Conservation (phyloP, 2,888 invertebrate genomes). For the Leptogaster cylindrica region DNA sequence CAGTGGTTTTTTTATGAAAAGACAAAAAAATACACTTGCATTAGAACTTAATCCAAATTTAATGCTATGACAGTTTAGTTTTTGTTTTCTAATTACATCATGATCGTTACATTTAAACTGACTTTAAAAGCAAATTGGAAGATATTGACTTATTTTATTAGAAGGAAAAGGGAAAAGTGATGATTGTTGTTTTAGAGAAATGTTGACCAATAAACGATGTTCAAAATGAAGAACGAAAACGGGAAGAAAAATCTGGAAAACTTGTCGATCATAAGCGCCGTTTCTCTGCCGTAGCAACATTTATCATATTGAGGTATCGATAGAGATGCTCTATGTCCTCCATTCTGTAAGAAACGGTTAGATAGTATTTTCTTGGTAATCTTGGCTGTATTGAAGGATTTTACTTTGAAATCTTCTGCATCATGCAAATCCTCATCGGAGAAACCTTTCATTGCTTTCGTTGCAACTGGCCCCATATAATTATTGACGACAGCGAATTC, state of each 20-base stretch:
- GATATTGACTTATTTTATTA: no score
- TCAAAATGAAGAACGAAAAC: constrained; percentile 87
- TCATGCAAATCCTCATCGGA: constrained; percentile 81
- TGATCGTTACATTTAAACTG: no score
- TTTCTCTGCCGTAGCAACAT: constrained; percentile 79
- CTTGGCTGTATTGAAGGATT: no score
- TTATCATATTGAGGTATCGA: constrained; percentile 82
- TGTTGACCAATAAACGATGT: constrained; percentile 89
- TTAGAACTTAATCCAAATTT: no score
- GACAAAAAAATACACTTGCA: no score
- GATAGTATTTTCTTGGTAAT: constrained; percentile 80
- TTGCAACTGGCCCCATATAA: constrained; percentile 83
- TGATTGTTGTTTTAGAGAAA: constrained; percentile 71
- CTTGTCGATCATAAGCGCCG: constrained; percentile 84
- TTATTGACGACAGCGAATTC: constrained; percentile 91
- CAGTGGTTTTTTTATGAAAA: no score
- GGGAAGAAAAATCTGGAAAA: constrained; percentile 89
- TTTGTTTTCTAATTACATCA: no score
- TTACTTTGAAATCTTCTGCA: constrained; percentile 79
- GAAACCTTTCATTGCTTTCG: constrained; percentile 88
- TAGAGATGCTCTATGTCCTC: constrained; percentile 68
- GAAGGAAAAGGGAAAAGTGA: no score
- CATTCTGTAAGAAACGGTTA: constrained; percentile 57
- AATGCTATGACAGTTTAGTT: no score
- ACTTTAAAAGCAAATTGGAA: no score